These are phyloP conservation scores for Atlantisia rogersi DNA, from an alignment of 2,113 vertebrate genomes.

Conservation along the genomic window DNA sequence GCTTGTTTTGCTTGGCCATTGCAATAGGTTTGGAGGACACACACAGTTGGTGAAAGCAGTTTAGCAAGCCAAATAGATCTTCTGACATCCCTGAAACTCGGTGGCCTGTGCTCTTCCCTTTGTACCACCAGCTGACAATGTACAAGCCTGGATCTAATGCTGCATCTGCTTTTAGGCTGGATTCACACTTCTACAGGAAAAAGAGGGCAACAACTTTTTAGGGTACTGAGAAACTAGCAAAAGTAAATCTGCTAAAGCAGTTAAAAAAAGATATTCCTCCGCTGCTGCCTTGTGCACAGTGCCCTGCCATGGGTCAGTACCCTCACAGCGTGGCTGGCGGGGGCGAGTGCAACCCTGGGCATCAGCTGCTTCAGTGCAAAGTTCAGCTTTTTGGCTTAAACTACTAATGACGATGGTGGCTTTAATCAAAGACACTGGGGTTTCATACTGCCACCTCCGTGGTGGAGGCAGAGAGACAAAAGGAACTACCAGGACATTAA, in stretches of 20 bases:
- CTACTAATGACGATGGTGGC: background rate
- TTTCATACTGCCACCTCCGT: accelerated
- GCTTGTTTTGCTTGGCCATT: background rate
- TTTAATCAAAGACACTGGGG: background rate
- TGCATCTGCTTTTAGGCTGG: background rate
- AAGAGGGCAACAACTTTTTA: background rate
- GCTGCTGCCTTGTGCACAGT: accelerated
- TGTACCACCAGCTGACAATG: background rate
- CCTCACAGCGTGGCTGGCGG: accelerated
- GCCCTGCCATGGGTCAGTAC: background rate
- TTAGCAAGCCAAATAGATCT: background rate
- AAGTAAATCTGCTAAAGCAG: background rate
- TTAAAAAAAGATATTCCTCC: background rate
- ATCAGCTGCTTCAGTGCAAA: background rate
- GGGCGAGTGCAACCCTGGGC: accelerated
- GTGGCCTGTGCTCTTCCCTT: background rate
- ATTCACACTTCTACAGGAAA: background rate
- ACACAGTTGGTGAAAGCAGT: background rate
- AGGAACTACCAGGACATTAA: background rate
- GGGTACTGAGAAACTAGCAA: background rate
- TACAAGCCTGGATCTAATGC: background rate
- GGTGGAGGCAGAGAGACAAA: background rate
- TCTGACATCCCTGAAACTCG: background rate
- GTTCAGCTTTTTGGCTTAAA: background rate
- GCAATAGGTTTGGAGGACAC: background rate